phyloP scores from a whole-genome alignment of 1,140 invertebrate species.

The Zaprionus camerounensis region DNA sequence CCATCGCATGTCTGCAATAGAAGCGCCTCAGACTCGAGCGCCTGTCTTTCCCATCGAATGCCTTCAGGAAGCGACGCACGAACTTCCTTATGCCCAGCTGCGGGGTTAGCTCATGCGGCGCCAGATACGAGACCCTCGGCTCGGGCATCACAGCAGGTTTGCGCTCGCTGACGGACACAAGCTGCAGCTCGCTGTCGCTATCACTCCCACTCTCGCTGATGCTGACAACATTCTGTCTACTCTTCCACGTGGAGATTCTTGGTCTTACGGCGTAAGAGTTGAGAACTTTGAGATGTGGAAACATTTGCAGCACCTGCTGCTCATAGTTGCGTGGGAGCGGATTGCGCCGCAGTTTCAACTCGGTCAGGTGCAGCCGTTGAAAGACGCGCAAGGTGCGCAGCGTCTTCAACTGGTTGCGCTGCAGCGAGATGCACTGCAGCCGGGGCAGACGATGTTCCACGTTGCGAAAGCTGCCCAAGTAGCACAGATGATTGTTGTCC shows the following conservation, averaged over 20 bases:
- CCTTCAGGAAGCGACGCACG: slow-evolving; percentile 28
- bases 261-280: slow-evolving; percentile 11
- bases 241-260: background rate
- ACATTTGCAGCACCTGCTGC: slow-evolving; percentile 2
- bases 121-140: slow-evolving; percentile 17
- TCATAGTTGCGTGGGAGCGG: slow-evolving; percentile 43
- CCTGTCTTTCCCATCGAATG: slow-evolving; percentile 22
- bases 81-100: slow-evolving; percentile 8
- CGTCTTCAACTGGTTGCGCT: slow-evolving; percentile 28
- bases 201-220: slow-evolving; percentile 1
- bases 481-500: slow-evolving; percentile 44
- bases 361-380: slow-evolving; percentile 13
- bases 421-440: slow-evolving; percentile 42
- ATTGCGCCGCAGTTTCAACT: slow-evolving; percentile 38
- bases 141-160: slow-evolving; percentile 25
- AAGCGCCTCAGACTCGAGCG: background rate
- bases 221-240: background rate
- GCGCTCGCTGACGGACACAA: slow-evolving; percentile 9
- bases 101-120: slow-evolving; percentile 2
- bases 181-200: slow-evolving; percentile 23
- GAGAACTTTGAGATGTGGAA: slow-evolving; percentile 31
- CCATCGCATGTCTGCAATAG: slow-evolving; percentile 17
- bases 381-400: slow-evolving; percentile 25
- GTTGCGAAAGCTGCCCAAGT: slow-evolving; percentile 16
- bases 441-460: slow-evolving; percentile 35